Evolutionary conservation across 2,888 invertebrate species (phyloP).

Genomic region (Drosophila ustulata): DNA sequence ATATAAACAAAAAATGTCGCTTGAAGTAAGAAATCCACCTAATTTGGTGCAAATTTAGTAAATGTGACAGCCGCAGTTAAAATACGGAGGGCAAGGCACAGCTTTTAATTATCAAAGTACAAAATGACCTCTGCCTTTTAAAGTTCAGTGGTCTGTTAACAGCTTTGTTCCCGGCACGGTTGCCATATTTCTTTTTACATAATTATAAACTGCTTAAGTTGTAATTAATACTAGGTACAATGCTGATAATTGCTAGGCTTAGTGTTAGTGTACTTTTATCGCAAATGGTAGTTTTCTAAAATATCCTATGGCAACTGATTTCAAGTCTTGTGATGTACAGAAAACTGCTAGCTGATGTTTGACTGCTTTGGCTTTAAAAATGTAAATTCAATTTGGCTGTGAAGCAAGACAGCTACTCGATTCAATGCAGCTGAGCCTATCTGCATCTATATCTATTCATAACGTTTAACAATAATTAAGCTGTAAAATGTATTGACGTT

Average conservation of each 20-base stretch:
- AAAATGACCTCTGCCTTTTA: neutral
- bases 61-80: neutral
- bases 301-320: no score
- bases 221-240: no score
- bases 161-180: neutral
- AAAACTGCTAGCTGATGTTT: no score
- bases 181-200: neutral
- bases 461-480: constrained; percentile 22
- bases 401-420: constrained; percentile 6
- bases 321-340: no score
- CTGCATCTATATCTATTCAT: constrained; percentile 3
- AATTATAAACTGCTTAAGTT: neutral
- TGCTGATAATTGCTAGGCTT: no score
- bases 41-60: no score
- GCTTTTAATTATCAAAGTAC: neutral
- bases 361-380: no score
- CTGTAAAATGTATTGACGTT: constrained; percentile 18
- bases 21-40: no score
- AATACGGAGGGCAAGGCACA: neutral
- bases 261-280: no score
- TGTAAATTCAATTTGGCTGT: no score
- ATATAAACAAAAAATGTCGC: no score
- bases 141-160: neutral
- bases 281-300: no score
- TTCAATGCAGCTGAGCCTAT: constrained; percentile 1